Percentiles rank a stretch among this genome's conserved stretches.
These are phyloP conservation scores for Acromyrmex charruanus DNA, from an alignment of 1,140 invertebrate genomes.

Conservation along the genomic window DNA sequence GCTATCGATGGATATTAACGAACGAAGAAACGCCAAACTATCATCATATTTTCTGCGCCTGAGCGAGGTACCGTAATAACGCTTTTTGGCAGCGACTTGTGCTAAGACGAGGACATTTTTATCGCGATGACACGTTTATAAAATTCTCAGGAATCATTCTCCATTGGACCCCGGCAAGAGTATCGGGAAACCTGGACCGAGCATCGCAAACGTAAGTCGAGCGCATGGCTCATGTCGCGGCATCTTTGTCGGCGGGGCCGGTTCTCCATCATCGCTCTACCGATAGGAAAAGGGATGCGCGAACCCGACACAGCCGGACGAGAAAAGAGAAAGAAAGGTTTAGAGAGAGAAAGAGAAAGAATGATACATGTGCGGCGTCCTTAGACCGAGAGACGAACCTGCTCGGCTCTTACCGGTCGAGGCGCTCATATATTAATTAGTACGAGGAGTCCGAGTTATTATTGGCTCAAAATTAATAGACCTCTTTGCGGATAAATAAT, in stretches of 20 bases:
- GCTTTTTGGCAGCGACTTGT: constrained; percentile 52
- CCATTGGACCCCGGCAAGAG: constrained; percentile 65
- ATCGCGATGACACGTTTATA: constrained; percentile 77
- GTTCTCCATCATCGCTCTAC: constrained; percentile 83
- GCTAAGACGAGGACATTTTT: constrained; percentile 65
- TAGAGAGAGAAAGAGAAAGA: constrained; percentile 28
- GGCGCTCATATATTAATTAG: constrained; percentile 84
- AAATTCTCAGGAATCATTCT: constrained; percentile 72
- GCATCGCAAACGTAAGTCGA: constrained; percentile 68
- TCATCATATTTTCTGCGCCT: constrained; percentile 20
- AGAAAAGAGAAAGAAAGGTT: neutral
- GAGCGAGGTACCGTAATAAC: neutral
- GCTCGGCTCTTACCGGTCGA: constrained; percentile 78
- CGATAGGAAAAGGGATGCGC: constrained; percentile 75
- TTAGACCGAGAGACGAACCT: constrained; percentile 78
- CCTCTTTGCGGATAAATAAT: constrained; percentile 81
- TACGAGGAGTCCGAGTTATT: constrained; percentile 82
- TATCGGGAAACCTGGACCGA: constrained; percentile 67
- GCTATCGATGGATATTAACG: constrained; percentile 1
- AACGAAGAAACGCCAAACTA: neutral
- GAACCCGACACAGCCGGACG: constrained; percentile 49
- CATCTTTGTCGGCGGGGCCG: constrained; percentile 82
- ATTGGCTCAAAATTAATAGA: constrained; percentile 83
- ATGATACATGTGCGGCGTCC: constrained; percentile 41
- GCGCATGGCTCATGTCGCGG: constrained; percentile 81